phyloP scores from a whole-genome alignment of 2,113 vertebrate species.

The Spilogale gracilis region DNA sequence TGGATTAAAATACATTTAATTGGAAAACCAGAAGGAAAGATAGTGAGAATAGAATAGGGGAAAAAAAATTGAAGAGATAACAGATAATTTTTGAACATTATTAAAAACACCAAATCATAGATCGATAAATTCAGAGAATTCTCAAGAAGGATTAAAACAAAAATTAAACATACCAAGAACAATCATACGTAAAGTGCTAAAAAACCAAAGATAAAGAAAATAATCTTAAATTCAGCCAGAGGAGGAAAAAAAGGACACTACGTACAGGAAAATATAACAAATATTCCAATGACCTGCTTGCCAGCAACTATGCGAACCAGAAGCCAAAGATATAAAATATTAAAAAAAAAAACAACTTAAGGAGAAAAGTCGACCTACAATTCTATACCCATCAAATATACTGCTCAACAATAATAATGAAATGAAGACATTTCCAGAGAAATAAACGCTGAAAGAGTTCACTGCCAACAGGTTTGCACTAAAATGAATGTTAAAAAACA shows the following conservation, averaged over 20 bases:
- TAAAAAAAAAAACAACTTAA: neutral
- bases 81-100: neutral
- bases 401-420: neutral
- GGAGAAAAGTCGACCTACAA: neutral
- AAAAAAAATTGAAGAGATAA: neutral
- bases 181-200: neutral
- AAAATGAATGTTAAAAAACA: neutral
- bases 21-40: neutral
- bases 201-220: neutral
- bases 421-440: neutral
- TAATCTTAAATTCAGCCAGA: neutral
- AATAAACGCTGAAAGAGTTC: neutral
- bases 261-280: neutral
- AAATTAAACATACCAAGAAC: neutral
- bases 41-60: neutral
- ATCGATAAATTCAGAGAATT: neutral
- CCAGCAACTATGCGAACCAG: neutral
- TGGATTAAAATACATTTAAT: neutral
- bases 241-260: no score
- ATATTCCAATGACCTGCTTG: neutral
- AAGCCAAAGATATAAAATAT: neutral
- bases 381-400: neutral
- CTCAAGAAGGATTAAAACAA: neutral
- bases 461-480: neutral
- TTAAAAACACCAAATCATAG: neutral